Percentiles rank a stretch among this genome's conserved stretches.
Evolutionary conservation across 2,113 vertebrate genomes (phyloP).

Genomic region (Crocuta crocuta): DNA sequence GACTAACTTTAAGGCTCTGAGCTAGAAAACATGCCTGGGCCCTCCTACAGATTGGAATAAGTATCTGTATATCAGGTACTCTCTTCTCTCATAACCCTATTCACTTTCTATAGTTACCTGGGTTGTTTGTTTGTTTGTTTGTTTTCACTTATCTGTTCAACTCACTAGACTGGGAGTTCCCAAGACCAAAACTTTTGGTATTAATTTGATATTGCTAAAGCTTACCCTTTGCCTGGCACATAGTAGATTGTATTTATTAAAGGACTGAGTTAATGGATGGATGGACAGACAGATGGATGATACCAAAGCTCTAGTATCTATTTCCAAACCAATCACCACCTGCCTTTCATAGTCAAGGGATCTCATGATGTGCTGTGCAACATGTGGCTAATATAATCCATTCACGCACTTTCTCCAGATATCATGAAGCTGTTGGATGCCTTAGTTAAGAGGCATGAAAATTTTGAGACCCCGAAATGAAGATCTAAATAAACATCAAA

Average conservation of each 20-base stretch:
- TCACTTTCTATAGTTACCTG: background rate
- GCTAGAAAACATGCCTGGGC: background rate
- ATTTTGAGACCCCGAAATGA: background rate
- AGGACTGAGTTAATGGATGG: background rate
- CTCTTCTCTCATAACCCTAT: background rate
- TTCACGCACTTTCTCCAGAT: accelerated
- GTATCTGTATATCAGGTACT: background rate
- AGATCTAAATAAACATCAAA: slow-evolving; percentile 20
- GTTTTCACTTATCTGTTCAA: background rate
- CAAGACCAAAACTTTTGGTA: background rate
- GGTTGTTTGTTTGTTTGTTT: background rate
- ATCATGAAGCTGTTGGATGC: background rate
- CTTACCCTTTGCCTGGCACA: background rate
- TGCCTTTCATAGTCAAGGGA: background rate
- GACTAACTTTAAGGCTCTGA: background rate
- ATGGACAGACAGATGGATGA: background rate
- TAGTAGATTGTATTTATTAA: background rate
- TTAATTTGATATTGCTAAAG: background rate
- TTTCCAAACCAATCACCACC: background rate
- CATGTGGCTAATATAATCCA: background rate
- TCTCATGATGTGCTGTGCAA: background rate
- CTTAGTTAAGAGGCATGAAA: background rate
- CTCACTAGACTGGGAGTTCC: background rate
- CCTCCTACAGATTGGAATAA: background rate
- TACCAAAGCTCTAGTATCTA: background rate